Base-by-base conservation (phyloP, 2,888 invertebrate species). In the Volucella bombylans region DNA sequence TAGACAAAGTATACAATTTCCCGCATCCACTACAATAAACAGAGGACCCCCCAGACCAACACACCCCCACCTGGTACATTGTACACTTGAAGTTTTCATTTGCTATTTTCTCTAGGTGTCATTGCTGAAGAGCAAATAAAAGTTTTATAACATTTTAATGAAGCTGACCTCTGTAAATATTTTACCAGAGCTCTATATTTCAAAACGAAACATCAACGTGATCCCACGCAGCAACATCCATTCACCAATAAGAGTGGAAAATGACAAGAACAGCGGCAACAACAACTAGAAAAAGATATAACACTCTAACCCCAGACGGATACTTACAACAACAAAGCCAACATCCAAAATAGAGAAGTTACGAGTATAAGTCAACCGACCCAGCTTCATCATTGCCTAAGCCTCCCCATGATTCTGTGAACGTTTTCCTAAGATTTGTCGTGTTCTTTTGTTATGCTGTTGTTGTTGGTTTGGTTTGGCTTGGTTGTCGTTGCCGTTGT, bases 121-220 rank as follows among this genome's bases (percentile, higher is more conserved):
- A 65, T 78, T 67, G 69, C 18, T 62, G 65, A 71, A 72, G 64
- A 49, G 68, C 72, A 78, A 73, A 72, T 82, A 77, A 72, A 82
- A 82, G 62, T 78, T 78, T 82, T 78, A 82, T 72, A 78, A 82
- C 78, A 68, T 82, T 82, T 82, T 82, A 82, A 82, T 82, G 82
- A 82, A 82, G 82, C 78, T 82, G 82, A 82, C 82, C 82, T 82
- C 82, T 77, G 82, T 82, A 72, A 82, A 82, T 82, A 76, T 82
- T 77, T 77, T 57, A 77, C 55, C 43, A 52, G 62, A 69, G 49
- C 54, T 62, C 15, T 62, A 23, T 71, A 47, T 64, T 55, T 59
- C 0, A 18, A 43, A 49, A 64, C 14, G 3, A 45, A 50, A 64
- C 39, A 23, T 45, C 31, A 31, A 6, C 2, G 31, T 8, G 38